phyloP scores from a whole-genome alignment of 2,888 invertebrate species.

The Desoria tigrina region DNA sequence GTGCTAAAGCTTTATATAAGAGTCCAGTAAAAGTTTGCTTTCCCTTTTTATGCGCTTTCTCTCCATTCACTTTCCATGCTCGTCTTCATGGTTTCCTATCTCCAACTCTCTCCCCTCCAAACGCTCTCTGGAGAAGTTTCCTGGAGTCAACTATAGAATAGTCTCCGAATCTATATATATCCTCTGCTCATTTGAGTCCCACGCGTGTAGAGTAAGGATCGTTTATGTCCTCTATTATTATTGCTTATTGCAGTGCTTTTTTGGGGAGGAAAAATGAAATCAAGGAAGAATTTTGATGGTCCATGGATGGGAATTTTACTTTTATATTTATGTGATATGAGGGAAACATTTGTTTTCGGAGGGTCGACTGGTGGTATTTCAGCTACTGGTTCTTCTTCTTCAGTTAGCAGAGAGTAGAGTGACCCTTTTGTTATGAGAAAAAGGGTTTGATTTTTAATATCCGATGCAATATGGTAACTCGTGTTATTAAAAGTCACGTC shows the following conservation, averaged over 20 bases:
- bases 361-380: not conserved
- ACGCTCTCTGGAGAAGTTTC: not conserved
- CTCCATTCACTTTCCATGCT: conserved; percentile 16
- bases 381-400: not conserved
- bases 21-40: conserved; percentile 17
- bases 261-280: conserved; percentile 20
- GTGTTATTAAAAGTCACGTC: conserved; percentile 11
- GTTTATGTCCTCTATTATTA: conserved; percentile 21
- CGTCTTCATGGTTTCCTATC: not conserved
- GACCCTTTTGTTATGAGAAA: conserved; percentile 5
- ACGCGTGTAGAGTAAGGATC: not conserved
- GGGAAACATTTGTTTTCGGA: not conserved
- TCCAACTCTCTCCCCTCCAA: conserved; percentile 2
- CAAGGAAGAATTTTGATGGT: conserved; percentile 15
- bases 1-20: not conserved
- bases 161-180: no score
- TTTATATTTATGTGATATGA: conserved; percentile 1
- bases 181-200: not conserved
- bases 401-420: not conserved
- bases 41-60: conserved; percentile 8
- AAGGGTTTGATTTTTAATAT: conserved; percentile 7
- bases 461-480: conserved; percentile 4
- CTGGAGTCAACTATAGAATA: no score
- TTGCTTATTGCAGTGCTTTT: conserved; percentile 20
- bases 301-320: conserved; percentile 14